A percentile compares a stretch with the other conserved stretches of the same genome.
phyloP scores from a whole-genome alignment of 2,888 invertebrate genomes.

The Drosophila emarginata region DNA sequence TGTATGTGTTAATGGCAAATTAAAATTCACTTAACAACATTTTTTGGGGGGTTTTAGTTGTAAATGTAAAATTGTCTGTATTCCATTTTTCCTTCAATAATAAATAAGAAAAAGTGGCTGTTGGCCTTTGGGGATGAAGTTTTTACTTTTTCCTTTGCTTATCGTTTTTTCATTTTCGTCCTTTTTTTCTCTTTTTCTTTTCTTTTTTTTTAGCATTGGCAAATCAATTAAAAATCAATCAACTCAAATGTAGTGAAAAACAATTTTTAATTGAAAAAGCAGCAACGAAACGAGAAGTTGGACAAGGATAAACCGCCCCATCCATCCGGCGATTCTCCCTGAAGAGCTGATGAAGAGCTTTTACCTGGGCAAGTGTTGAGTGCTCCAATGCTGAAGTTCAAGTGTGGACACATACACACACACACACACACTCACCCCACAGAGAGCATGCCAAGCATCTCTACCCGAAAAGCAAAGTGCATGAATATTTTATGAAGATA shows the following conservation, averaged over 20 bases:
- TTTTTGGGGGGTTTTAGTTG: slow-evolving; percentile 52
- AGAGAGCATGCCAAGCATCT: not conserved
- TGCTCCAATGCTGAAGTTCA: slow-evolving; percentile 48
- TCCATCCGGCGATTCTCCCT: not conserved
- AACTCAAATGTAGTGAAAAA: slow-evolving; percentile 77
- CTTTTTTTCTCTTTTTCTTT: slow-evolving; percentile 30
- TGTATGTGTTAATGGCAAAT: slow-evolving; percentile 60
- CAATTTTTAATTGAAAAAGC: slow-evolving; percentile 75
- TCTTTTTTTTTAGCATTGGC: slow-evolving; percentile 47
- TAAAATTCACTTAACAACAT: slow-evolving; percentile 70
- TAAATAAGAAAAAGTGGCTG: slow-evolving; percentile 59
- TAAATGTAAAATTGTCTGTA: slow-evolving; percentile 42
- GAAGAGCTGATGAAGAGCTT: slow-evolving; percentile 24
- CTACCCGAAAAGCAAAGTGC: slow-evolving; percentile 60
- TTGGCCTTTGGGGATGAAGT: slow-evolving; percentile 24
- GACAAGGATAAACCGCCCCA: not conserved
- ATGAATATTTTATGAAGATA: slow-evolving; percentile 78
- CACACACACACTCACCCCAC: not conserved
- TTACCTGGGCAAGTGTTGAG: slow-evolving; percentile 43
- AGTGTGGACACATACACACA: slow-evolving; percentile 42
- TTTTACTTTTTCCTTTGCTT: not conserved
- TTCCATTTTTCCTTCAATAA: slow-evolving; percentile 48
- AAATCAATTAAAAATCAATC: slow-evolving; percentile 77
- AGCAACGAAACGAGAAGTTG: slow-evolving; percentile 20
- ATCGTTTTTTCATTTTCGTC: not conserved